Evolutionary conservation across 2,113 vertebrate species (phyloP).

Genomic region (Craseonycteris thonglongyai): DNA sequence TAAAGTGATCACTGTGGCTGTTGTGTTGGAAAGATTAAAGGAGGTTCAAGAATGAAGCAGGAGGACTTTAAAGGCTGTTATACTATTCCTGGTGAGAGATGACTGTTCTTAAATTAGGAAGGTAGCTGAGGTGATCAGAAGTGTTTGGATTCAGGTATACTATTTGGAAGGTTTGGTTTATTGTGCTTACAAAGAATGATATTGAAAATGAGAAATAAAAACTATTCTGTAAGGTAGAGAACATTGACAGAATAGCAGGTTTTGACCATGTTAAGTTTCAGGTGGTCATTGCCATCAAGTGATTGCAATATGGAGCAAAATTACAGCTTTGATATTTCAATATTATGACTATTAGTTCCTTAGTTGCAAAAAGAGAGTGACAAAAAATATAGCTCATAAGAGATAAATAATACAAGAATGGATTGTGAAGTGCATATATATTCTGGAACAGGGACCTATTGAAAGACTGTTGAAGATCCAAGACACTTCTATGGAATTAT

Average conservation of each 20-base stretch:
- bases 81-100: neutral
- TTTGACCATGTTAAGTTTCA: neutral
- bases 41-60: neutral
- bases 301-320: neutral
- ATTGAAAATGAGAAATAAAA: neutral
- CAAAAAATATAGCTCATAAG: neutral
- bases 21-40: neutral
- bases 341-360: neutral
- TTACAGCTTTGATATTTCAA: neutral
- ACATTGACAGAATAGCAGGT: neutral
- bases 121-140: neutral
- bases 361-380: neutral
- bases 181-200: neutral
- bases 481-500: neutral
- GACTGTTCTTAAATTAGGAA: neutral
- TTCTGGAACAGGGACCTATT: neutral
- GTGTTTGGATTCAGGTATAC: neutral
- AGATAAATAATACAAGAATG: neutral
- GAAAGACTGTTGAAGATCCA: slow-evolving; percentile 4
- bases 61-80: neutral
- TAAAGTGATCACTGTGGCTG: neutral
- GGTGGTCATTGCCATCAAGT: neutral
- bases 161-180: slow-evolving; percentile 23
- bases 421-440: neutral
- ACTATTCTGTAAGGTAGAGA: neutral